Evolutionary conservation across 2,113 vertebrate species (phyloP).

Genomic region (Recurvirostra avosetta): DNA sequence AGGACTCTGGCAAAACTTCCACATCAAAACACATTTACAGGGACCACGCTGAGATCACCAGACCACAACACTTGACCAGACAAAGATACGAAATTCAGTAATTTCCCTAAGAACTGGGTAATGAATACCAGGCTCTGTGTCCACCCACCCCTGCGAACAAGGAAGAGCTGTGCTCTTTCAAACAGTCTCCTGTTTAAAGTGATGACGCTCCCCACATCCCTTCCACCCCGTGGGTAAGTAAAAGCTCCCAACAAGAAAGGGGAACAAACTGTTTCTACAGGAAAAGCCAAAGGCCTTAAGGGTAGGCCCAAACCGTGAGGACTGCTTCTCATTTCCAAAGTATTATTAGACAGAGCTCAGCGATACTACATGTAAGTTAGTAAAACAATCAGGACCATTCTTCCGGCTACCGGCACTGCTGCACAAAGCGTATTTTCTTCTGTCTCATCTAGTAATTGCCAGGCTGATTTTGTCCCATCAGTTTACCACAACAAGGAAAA

Average conservation of each 20-base stretch:
- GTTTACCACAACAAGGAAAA: constrained; percentile 39
- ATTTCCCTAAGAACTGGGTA: constrained; percentile 25
- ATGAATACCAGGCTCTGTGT: not conserved
- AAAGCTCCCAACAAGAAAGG: not conserved
- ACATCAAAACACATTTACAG: not conserved
- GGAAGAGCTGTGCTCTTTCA: constrained; percentile 13
- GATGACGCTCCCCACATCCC: not conserved
- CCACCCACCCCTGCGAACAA: constrained; percentile 24
- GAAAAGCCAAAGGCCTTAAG: not conserved
- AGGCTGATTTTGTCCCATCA: constrained; percentile 18
- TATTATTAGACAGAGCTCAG: not conserved
- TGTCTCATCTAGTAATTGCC: not conserved
- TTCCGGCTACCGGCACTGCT: not conserved
- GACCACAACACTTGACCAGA: not conserved
- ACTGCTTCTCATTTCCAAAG: not conserved
- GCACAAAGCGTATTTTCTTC: not conserved
- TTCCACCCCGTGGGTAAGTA: not conserved
- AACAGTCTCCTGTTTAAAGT: not conserved
- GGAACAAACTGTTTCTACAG: not conserved
- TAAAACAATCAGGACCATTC: not conserved
- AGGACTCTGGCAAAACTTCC: not conserved
- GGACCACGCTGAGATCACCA: constrained; percentile 18
- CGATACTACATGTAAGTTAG: not conserved
- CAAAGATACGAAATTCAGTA: not conserved
- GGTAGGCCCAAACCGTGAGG: not conserved